Evolutionary conservation across 2,888 invertebrate genomes (phyloP), one percentile per base, ranked within the genome.

Genomic region (Polydesmus complanatus): DNA sequence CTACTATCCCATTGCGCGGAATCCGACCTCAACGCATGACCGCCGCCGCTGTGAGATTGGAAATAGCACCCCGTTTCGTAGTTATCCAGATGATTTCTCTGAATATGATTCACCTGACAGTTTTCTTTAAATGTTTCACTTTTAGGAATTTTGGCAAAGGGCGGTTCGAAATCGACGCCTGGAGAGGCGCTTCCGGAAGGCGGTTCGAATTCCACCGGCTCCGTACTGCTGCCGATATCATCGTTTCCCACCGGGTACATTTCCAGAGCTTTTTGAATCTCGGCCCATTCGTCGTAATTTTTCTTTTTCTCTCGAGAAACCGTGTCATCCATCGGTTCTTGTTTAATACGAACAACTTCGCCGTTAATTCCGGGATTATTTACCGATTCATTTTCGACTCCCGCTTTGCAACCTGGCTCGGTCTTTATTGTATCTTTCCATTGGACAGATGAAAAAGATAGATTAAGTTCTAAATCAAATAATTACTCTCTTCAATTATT

Each of bases 281-380:
- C 83, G 50, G 82, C 76, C 83, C 83, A 83, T 69, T 83, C 83
- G 69, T 83, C 83, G 67, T 81, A 80, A 26, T 62, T 62, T n/a
- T 54, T 58, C n/a, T n/a, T 3, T 21, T 51, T 21, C 5, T 21
- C 51, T 8, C n/a, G 51, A 3, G 19, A 22, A 37, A 37, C 14
- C 5, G 37, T 5, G 27, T 56, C 22, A 11, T 56, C 56, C n/a
- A 14, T 56, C 19, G 27, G 27, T 22, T 25, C 27, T 37, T 37
- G 11, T 37, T 56, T 27, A n/a, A 53, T 25, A 3, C 26, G 49
- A 25, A 50, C 21, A 19, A 22, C 52, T 21, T 51, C 21, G n/a
- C 27, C 37, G 11, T 54, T 22, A 14, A n/a, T n/a, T 21, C 5
- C 5, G 14, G 14, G 37, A 5, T 5, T 37, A 37, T 37, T 37